Conservation (phyloP, 1,140 invertebrate genomes). For the Doryteuthis pealeii region DNA sequence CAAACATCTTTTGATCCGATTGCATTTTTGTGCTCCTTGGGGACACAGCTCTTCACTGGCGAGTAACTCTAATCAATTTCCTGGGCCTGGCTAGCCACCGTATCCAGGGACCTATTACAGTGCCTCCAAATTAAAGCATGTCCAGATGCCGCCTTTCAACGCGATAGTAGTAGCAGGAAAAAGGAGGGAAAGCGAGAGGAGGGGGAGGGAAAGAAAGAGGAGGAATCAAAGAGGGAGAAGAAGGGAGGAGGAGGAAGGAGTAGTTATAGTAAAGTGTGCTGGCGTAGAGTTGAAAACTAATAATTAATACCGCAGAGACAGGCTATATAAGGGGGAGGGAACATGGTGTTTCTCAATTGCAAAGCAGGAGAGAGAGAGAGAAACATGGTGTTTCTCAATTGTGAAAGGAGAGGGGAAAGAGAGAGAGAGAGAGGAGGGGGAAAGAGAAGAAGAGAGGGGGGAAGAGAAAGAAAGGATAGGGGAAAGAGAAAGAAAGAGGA, state of each 20-base stretch:
- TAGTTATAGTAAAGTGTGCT: too few species aligned
- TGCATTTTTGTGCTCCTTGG: not conserved
- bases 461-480: too few species aligned
- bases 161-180: not conserved
- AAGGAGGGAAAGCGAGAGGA: too few species aligned
- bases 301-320: slow-evolving; percentile 13
- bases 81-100: not conserved
- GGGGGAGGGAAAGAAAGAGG: too few species aligned
- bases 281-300: not conserved
- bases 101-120: slow-evolving; percentile 4
- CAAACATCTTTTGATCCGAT: slow-evolving; percentile 13
- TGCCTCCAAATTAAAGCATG: slow-evolving; percentile 9
- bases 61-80: slow-evolving; percentile 14
- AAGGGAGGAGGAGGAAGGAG: too few species aligned
- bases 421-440: too few species aligned
- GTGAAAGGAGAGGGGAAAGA: too few species aligned
- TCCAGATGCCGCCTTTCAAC: slow-evolving; percentile 12
- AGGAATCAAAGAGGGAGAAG: too few species aligned
- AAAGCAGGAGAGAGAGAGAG: too few species aligned
- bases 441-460: too few species aligned
- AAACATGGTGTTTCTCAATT: too few species aligned
- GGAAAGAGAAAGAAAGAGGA: too few species aligned
- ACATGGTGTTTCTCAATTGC: not conserved
- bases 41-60: not conserved
- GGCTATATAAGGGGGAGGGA: not conserved